Conservation (phyloP, 2,888 invertebrate species). For the Eupithecia inturbata region DNA sequence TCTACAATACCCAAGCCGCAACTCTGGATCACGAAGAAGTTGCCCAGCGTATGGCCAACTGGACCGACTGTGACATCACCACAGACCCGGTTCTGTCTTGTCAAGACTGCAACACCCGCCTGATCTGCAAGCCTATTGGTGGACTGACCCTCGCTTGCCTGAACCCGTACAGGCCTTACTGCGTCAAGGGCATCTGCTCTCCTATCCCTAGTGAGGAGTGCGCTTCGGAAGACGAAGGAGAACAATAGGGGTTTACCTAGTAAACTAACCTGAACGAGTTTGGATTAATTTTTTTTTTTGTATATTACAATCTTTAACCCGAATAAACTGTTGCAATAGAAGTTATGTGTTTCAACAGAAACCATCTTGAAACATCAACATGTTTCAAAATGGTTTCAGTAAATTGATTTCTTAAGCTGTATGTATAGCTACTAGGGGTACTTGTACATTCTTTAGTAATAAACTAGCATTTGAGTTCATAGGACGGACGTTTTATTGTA, state of each 20-base stretch:
- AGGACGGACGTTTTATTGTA: neutral
- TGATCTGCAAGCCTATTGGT: slow-evolving; percentile 63
- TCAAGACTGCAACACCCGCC: slow-evolving; percentile 59
- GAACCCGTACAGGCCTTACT: slow-evolving; percentile 56
- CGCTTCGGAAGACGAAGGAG: slow-evolving; percentile 4
- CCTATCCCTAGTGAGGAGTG: slow-evolving; percentile 56
- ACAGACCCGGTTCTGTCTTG: slow-evolving; percentile 54
- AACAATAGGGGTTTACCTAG: neutral
- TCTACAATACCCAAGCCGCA: slow-evolving; percentile 14
- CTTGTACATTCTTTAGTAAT: neutral
- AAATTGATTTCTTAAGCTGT: neutral
- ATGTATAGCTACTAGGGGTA: neutral
- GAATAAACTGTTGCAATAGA: neutral
- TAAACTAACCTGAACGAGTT: neutral
- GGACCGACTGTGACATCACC: slow-evolving; percentile 56
- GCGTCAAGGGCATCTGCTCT: slow-evolving; percentile 65
- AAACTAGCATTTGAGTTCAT: neutral
- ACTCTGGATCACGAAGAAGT: slow-evolving; percentile 13
- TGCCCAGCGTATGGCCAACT: slow-evolving; percentile 37
- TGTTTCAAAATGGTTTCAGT: neutral
- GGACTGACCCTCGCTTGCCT: slow-evolving; percentile 58
- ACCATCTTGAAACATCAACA: no score
- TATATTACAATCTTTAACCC: neutral
- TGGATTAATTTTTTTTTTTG: neutral
- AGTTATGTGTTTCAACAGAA: neutral